A percentile compares a stretch with the other conserved stretches of the same genome.
Evolutionary conservation across 2,888 invertebrate genomes (phyloP).

Genomic region (Hirtodrosophila trivittata): DNA sequence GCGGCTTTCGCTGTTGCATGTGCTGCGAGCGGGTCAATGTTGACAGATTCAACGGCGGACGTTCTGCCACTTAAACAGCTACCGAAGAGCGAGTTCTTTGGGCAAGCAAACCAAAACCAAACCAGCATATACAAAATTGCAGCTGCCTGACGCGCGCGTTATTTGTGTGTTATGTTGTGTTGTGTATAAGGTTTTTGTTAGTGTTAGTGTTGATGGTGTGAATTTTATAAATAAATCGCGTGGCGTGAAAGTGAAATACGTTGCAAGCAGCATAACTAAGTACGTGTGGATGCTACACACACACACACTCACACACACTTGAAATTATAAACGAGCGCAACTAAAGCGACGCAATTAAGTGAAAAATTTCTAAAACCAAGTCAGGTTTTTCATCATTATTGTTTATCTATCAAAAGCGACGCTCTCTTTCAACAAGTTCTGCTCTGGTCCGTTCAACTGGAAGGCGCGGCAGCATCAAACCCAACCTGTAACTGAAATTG

Average conservation of each 20-base stretch:
- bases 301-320: constrained; percentile 12
- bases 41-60: neutral
- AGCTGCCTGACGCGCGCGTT: constrained; percentile 67
- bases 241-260: constrained; percentile 73
- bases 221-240: constrained; percentile 60
- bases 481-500: constrained; percentile 38
- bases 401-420: constrained; percentile 52
- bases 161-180: constrained; percentile 37
- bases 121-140: constrained; percentile 62
- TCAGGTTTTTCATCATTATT: constrained; percentile 35
- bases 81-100: constrained; percentile 33
- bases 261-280: constrained; percentile 51
- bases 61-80: constrained; percentile 27
- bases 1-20: constrained; percentile 76
- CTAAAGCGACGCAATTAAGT: constrained; percentile 68
- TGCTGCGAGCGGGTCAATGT: constrained; percentile 47
- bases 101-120: constrained; percentile 14
- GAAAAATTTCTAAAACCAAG: constrained; percentile 52
- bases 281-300: constrained; percentile 36
- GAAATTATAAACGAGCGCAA: constrained; percentile 25
- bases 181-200: constrained; percentile 14
- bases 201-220: constrained; percentile 47
- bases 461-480: constrained; percentile 58
- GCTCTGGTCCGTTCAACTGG: constrained; percentile 50
- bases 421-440: constrained; percentile 51